phyloP scores from a whole-genome alignment of 2,797 vertebrate species.

The Todus mexicanus region DNA sequence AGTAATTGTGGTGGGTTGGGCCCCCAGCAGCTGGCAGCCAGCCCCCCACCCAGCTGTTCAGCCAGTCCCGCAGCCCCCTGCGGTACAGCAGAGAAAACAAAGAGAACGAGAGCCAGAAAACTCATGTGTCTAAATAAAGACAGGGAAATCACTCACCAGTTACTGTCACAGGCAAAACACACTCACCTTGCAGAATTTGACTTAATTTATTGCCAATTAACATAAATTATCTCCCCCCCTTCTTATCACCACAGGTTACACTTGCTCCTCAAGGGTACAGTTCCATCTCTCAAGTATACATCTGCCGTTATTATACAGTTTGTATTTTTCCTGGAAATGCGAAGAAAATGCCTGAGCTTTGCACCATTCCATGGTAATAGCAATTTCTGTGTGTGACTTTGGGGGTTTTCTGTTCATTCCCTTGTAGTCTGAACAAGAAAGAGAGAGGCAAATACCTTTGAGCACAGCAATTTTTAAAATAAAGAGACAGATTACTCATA shows the following conservation, averaged over 20 bases:
- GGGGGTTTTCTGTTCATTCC: background rate
- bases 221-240: background rate
- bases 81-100: accelerated
- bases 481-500: background rate
- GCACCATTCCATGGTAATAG: background rate
- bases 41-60: background rate
- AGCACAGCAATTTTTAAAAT: background rate
- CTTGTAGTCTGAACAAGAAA: background rate
- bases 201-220: background rate
- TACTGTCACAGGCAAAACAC: background rate
- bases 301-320: background rate
- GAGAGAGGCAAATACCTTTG: background rate
- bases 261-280: background rate
- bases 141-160: background rate
- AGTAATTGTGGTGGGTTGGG: background rate
- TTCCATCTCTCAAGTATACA: background rate
- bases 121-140: background rate
- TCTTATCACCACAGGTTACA: background rate
- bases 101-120: background rate
- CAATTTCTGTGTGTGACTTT: background rate
- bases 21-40: background rate
- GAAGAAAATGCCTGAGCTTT: background rate
- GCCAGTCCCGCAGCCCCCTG: accelerated
- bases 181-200: background rate
- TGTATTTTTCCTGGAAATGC: background rate